These are phyloP conservation scores for Syrmaticus mikado DNA, from an alignment of 2,113 vertebrate genomes.

Conservation along the genomic window DNA sequence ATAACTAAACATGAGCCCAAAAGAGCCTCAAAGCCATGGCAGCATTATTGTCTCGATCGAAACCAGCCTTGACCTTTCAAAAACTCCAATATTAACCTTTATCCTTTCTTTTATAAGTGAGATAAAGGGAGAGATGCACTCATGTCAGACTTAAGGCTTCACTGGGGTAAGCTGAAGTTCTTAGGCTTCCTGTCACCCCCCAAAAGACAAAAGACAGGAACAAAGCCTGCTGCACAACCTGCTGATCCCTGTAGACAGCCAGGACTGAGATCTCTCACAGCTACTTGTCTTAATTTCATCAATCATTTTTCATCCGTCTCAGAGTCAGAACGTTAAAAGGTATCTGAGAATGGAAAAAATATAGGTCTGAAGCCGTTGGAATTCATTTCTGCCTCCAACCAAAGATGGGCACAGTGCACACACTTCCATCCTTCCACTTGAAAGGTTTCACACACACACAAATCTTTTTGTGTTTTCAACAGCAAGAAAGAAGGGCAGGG, in stretches of 20 bases:
- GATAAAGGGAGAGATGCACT: neutral
- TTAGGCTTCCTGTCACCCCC: neutral
- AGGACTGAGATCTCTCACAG: neutral
- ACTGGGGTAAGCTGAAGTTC: neutral
- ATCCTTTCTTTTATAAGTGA: neutral
- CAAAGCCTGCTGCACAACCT: neutral
- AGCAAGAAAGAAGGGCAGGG: neutral
- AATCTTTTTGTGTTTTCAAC: slow-evolving; percentile 11
- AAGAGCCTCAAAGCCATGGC: neutral
- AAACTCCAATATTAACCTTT: neutral
- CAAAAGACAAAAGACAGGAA: neutral
- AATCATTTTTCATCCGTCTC: slow-evolving; percentile 5
- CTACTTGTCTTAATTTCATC: slow-evolving; percentile 23
- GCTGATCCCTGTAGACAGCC: neutral
- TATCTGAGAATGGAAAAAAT: neutral
- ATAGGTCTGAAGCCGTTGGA: neutral
- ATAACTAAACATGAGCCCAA: neutral
- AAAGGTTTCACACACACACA: slow-evolving; percentile 12
- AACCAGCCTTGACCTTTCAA: slow-evolving; percentile 3
- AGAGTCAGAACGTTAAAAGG: neutral
- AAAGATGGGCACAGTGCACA: neutral
- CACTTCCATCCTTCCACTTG: neutral
- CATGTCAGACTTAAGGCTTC: neutral
- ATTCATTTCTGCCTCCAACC: neutral
- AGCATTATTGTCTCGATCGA: neutral